Percentiles rank a stretch among this genome's conserved stretches.
phyloP scores from a whole-genome alignment of 2,113 vertebrate species.

The Labeo rohita region DNA sequence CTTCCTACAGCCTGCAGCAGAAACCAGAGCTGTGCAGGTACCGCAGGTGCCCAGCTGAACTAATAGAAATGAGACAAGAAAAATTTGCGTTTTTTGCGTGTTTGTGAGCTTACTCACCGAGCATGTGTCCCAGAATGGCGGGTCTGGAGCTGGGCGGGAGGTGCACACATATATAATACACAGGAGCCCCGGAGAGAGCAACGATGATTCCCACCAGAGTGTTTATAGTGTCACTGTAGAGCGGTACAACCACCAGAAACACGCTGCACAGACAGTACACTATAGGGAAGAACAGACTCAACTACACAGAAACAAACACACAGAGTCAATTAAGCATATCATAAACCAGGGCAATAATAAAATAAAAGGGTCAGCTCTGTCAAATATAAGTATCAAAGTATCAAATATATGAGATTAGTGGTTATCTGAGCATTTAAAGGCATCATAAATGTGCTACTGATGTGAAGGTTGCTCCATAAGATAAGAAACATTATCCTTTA shows the following conservation, averaged over 20 bases:
- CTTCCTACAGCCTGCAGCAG: not conserved
- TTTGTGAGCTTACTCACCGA: slow-evolving; percentile 64
- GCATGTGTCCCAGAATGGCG: slow-evolving; percentile 64
- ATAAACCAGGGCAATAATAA: not conserved
- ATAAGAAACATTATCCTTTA: too few species aligned
- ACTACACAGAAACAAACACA: slow-evolving; percentile 65
- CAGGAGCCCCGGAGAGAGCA: slow-evolving; percentile 76
- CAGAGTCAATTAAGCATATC: slow-evolving; percentile 1
- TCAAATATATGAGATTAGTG: not conserved
- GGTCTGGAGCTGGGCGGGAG: slow-evolving; percentile 75
- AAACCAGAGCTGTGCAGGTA: not conserved
- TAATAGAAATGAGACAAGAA: not conserved
- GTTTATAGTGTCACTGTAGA: slow-evolving; percentile 83
- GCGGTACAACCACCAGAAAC: slow-evolving; percentile 81
- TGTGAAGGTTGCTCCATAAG: too few species aligned
- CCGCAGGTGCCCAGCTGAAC: not conserved
- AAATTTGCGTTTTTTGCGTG: not conserved
- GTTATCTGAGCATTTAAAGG: not conserved
- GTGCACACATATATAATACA: slow-evolving; percentile 78
- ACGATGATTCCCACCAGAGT: slow-evolving; percentile 80
- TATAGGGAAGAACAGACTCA: slow-evolving; percentile 82
- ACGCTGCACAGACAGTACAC: slow-evolving; percentile 79
- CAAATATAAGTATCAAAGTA: too few species aligned
- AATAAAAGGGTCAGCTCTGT: not conserved
- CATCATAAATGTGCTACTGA: not conserved